These are phyloP conservation scores for Sebastes vulpes DNA, from an alignment of 2,797 vertebrate species.

Conservation along the genomic window DNA sequence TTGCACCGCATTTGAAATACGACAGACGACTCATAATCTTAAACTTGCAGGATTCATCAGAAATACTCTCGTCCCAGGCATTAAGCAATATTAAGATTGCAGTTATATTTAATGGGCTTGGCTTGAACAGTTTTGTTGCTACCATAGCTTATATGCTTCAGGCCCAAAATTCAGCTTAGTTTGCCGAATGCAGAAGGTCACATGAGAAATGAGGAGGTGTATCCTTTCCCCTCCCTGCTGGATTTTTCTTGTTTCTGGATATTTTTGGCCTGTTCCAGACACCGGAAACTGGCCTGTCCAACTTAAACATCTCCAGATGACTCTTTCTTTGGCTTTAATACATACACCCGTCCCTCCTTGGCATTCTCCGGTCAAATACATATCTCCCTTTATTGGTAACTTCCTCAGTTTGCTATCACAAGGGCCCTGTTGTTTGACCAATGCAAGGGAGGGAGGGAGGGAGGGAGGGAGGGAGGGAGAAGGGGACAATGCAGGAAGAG, in stretches of 20 bases:
- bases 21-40: background rate
- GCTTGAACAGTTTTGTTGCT: conserved; percentile 16
- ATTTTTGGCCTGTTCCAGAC: conserved; percentile 81
- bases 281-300: conserved; percentile 86
- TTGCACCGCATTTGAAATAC: conserved; percentile 8
- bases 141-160: conserved; percentile 1
- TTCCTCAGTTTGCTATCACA: conserved; percentile 81
- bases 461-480: conserved; percentile 16
- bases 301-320: conserved; percentile 88
- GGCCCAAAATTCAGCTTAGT: conserved; percentile 47
- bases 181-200: conserved; percentile 62
- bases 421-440: conserved; percentile 76
- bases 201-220: conserved; percentile 68
- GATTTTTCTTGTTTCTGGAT: conserved; percentile 74
- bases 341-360: conserved; percentile 56
- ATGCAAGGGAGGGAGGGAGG: conserved; percentile 16
- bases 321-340: conserved; percentile 74
- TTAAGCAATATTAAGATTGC: conserved; percentile 27
- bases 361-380: conserved; percentile 63
- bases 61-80: conserved; percentile 21
- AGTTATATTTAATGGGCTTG: conserved; percentile 36
- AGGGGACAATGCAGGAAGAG: conserved; percentile 14
- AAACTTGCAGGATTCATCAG: conserved; percentile 13
- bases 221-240: conserved; percentile 58
- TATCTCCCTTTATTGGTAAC: conserved; percentile 80